Evolutionary conservation across 2,888 invertebrate species (phyloP), one percentile per base, ranked within the genome.

Genomic region (Oscheius sp.): DNA sequence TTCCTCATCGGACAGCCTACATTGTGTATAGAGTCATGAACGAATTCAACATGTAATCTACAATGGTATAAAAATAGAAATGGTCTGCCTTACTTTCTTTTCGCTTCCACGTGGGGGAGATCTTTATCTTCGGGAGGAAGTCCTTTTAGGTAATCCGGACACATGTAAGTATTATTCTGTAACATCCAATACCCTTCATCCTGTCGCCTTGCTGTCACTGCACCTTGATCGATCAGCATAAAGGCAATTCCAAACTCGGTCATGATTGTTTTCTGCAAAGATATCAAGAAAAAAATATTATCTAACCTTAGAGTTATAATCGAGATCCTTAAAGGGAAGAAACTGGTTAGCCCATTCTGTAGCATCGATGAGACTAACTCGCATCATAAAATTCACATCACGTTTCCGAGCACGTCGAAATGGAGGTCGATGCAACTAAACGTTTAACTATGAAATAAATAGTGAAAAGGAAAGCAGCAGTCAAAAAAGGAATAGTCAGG

Each of bases 141-240:
- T 24, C 77, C 77, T 22, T 70, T 50, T 45, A 67, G 68, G 61
- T 77, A 77, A 20, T 77, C 73, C 9, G 68, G 71, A 63, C 71
- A 64, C 77, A 77, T 77, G 49, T 68, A 77, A 6, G 73, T 77
- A 32, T 70, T 72, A 54, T 77, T 77, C 50, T 77, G 77, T 4
- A 77, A 62, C 47, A 77, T 49, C 77, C 77, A 77, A 36, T 71
- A 72, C n/a, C 69, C 72, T 2, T 57, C 30, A 20, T 72, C 68
- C 2, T 65, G 61, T 38, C 62, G 64, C 17, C 63, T 56, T 17
- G 72, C 59, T 50, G 77, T 77, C 41, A 69, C 64, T 54, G 41
- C 73, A 51, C 79, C 79, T 45, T 79, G 79, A 68, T 79, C 77
- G 17, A 79, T 72, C 0, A 79, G 62, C 77, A 79, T 77, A 32